Base-by-base conservation (phyloP, 2,113 vertebrate species). In the Enhydra lutris region DNA sequence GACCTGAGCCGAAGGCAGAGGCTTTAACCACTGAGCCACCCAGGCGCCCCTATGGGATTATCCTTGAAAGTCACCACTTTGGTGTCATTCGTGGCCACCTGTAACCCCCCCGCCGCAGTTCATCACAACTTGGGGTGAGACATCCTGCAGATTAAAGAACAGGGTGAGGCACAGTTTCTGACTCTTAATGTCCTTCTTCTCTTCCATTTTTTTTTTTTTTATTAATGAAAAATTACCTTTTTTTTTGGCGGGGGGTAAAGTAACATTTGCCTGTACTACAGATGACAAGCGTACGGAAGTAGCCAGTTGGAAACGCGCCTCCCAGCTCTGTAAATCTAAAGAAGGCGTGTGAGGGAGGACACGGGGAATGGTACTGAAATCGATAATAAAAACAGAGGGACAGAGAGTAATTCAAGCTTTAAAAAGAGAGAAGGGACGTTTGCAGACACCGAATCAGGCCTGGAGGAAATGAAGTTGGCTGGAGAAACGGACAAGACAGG, bases 101-200 rank as follows among this genome's bases (percentile, higher is more conserved):
- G 7, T 76, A 42, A 34, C 1, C 21, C 1, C 1, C 10, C 23
- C 34, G 0, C 31, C 7, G 45, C 4, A 42, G 34, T 2, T 50
- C 23, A 11, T 15, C 39, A 52, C 61, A 7, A 1, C 29, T 26
- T 14, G 9, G 36, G 69, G 11, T 23, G 20, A 61, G 55, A 12
- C 15, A 26, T 8, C 24, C 52, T 34, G 21, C 2, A 45, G 23
- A 10, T 4, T 71, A 15, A 24, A 39, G 14, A 59, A 26, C 0
- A 71, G 45, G 14, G 57, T 65, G 21, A 57, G 36, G 52, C 26
- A 12, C 31, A 55, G 3, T 86, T 86, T 52, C 39, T 20, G 42
- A 52, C 47, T 13, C 5, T 17, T 55, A 39, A 45, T 13, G 11
- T 23, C n/a, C 23, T 69, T 55, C n/a, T 45, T 21, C 5, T 65